These are phyloP conservation scores for Lumbricus terrestris DNA, from an alignment of 2,888 invertebrate species.

Conservation along the genomic window DNA sequence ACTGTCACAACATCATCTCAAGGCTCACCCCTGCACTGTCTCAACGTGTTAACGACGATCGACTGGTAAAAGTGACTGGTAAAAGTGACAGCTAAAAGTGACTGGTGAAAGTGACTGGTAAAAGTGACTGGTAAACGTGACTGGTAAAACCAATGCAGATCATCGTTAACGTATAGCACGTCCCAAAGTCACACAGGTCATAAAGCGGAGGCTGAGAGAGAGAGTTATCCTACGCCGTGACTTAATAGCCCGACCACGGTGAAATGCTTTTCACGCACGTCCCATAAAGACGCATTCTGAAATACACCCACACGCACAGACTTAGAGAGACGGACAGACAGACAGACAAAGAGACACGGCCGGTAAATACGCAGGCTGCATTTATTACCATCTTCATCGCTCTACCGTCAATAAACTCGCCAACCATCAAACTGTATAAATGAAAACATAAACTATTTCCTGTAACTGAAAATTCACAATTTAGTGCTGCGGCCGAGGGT, in stretches of 20 bases:
- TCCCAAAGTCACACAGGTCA: background rate
- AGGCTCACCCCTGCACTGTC: background rate
- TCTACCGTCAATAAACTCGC: background rate
- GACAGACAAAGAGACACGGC: background rate
- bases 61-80: no score
- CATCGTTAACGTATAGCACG: background rate
- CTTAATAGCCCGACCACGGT: background rate
- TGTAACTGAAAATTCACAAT: background rate
- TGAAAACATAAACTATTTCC: background rate
- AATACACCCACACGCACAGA: background rate
- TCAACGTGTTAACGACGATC: background rate
- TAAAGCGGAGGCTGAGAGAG: background rate
- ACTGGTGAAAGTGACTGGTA: no score
- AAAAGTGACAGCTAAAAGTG: background rate
- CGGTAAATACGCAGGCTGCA: background rate
- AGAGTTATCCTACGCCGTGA: background rate
- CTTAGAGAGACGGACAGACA: background rate
- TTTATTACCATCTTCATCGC: background rate
- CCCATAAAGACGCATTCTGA: background rate
- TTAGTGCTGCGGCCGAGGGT: background rate
- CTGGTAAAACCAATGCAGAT: no score
- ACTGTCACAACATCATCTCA: background rate
- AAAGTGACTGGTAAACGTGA: background rate
- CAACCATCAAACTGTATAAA: constrained; percentile 3
- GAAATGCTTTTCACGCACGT: background rate